Conservation (phyloP, 2,113 vertebrate genomes). For the Xenopus borealis region DNA sequence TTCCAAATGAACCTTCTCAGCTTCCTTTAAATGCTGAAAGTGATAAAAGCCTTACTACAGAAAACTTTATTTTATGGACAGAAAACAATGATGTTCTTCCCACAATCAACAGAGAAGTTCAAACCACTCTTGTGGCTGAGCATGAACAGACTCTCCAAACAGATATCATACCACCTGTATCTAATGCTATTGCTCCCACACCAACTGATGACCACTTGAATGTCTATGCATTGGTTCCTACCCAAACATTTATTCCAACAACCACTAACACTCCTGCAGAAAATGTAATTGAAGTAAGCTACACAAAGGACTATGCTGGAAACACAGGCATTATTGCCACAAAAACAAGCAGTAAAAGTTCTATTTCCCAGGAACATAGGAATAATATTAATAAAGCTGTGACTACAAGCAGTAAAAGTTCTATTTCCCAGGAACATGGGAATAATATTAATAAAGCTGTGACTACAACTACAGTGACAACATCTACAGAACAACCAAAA, state of each 20-base stretch:
- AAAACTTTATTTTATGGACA: background rate
- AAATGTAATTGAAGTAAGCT: background rate
- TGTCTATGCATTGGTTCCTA: background rate
- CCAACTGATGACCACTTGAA: background rate
- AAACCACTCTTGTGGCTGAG: background rate
- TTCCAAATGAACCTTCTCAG: background rate
- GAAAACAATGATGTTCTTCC: background rate
- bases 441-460: background rate
- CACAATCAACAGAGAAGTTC: background rate
- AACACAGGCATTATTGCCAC: background rate
- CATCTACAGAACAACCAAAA: background rate
- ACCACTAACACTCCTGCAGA: background rate
- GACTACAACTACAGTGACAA: background rate
- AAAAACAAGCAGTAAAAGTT: background rate
- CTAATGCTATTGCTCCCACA: background rate
- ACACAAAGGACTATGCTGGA: background rate
- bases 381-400: no score
- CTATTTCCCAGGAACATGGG: background rate
- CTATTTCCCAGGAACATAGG: background rate
- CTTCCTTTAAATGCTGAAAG: background rate
- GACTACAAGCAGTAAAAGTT: background rate
- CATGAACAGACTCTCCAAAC: background rate
- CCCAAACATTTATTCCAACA: background rate
- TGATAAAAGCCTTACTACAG: no score
- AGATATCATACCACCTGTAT: slow-evolving; percentile 3